Percentiles rank a stretch among this genome's conserved stretches.
Conservation (phyloP, 2,797 vertebrate genomes). For the Staurois parvus region DNA sequence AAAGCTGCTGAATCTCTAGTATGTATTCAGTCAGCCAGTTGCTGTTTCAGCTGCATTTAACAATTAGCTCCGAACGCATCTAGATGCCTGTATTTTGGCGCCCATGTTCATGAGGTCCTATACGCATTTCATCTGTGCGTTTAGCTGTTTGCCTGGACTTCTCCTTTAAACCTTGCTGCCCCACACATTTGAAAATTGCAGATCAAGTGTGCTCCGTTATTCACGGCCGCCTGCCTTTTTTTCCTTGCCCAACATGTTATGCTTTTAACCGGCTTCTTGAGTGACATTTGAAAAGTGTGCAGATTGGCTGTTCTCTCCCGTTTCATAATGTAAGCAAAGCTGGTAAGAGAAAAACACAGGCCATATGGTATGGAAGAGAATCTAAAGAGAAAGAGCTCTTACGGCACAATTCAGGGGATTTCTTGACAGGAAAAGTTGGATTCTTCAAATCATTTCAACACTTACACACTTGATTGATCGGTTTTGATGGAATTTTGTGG, state of each 20-base stretch:
- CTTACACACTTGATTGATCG: constrained; percentile 55
- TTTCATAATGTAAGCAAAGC: constrained; percentile 60
- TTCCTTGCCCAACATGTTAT: constrained; percentile 42
- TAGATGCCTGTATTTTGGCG: too few relatives aligned
- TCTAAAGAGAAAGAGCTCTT: constrained; percentile 32
- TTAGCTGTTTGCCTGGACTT: too few relatives aligned
- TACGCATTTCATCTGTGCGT: too few relatives aligned
- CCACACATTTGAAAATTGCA: constrained; percentile 60
- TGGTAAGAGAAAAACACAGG: constrained; percentile 56
- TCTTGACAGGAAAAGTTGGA: constrained; percentile 53
- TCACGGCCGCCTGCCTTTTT: constrained; percentile 22
- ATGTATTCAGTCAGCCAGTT: too few relatives aligned
- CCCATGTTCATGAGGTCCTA: too few relatives aligned
- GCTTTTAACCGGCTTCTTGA: constrained; percentile 51
- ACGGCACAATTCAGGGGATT: constrained; percentile 45
- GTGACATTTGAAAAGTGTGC: constrained; percentile 60
- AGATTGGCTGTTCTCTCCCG: constrained; percentile 54
- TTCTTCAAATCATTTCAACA: constrained; percentile 44
- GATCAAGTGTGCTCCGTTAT: constrained; percentile 25
- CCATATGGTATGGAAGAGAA: constrained; percentile 48
- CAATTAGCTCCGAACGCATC: too few relatives aligned
- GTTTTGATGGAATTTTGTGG: constrained; percentile 43
- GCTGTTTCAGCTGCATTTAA: too few relatives aligned
- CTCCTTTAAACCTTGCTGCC: not conserved
- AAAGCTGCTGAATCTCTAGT: too few relatives aligned